phyloP scores from a whole-genome alignment of 2,113 vertebrate genomes.

The Rhynchopsitta pachyrhyncha region DNA sequence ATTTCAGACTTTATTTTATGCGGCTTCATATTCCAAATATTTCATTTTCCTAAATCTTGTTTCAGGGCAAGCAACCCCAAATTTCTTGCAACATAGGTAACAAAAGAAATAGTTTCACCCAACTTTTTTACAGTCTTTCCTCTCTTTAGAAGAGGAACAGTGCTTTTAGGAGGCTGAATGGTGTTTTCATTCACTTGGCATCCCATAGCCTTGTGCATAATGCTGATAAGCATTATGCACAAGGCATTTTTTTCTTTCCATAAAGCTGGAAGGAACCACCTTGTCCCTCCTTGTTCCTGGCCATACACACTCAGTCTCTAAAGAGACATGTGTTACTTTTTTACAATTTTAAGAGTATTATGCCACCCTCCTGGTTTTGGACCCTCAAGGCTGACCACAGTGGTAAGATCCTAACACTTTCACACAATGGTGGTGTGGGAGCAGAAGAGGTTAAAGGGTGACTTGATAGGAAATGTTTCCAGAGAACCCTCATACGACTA shows the following conservation, averaged over 20 bases:
- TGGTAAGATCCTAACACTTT: neutral
- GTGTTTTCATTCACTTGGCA: neutral
- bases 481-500: neutral
- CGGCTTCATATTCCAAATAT: neutral
- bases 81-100: neutral
- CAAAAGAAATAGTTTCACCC: neutral
- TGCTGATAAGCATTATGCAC: neutral
- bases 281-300: neutral
- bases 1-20: neutral
- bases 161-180: neutral
- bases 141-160: neutral
- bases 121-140: neutral
- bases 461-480: neutral
- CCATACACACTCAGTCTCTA: neutral
- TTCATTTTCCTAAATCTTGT: neutral
- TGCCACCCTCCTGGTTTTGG: neutral
- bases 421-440: neutral
- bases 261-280: neutral
- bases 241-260: neutral
- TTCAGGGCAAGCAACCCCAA: accelerated
- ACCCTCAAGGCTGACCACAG: accelerated
- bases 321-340: neutral
- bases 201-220: neutral
- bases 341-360: neutral
- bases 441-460: neutral